A percentile compares a stretch with the other conserved stretches of the same genome.
Conservation (phyloP, 1,140 invertebrate species). For the Pararge aegeria region DNA sequence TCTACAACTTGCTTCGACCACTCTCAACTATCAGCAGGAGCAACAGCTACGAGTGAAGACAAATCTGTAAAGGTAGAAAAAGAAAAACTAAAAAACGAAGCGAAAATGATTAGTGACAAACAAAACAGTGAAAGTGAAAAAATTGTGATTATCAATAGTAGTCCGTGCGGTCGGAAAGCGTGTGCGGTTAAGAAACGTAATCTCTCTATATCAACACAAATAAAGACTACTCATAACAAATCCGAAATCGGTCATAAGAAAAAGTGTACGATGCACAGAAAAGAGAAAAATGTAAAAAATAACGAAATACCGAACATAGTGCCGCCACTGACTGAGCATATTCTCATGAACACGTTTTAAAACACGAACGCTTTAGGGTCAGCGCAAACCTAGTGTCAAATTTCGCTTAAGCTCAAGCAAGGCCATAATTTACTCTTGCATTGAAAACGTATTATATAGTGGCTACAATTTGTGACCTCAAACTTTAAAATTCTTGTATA, state of each 20-base stretch:
- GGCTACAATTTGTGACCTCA: no score
- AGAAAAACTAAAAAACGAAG: conserved; percentile 9
- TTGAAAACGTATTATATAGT: no score
- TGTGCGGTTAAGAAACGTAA: conserved; percentile 61
- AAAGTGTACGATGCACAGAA: conserved; percentile 61
- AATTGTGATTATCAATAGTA: conserved; percentile 38
- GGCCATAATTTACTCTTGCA: no score
- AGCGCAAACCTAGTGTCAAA: no score
- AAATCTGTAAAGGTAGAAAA: conserved; percentile 17
- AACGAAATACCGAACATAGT: conserved; percentile 50
- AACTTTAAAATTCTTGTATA: no score
- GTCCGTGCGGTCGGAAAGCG: conserved; percentile 42
- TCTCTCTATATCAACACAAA: conserved; percentile 59
- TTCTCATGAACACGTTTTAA: conserved; percentile 67
- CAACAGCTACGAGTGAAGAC: conserved; percentile 21
- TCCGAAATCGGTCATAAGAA: conserved; percentile 68
- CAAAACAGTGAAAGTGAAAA: conserved; percentile 27
- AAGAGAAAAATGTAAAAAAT: conserved; percentile 54
- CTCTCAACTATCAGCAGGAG: conserved; percentile 49
- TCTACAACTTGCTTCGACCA: conserved; percentile 69
- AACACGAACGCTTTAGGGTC: conserved; percentile 12
- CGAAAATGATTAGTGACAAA: conserved; percentile 17
- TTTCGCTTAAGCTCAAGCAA: no score
- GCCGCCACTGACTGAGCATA: conserved; percentile 56
- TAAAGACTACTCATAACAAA: conserved; percentile 71